A percentile compares a stretch with the other conserved stretches of the same genome.
phyloP scores from a whole-genome alignment of 2,888 invertebrate genomes.

The Ferrisia virgata region DNA sequence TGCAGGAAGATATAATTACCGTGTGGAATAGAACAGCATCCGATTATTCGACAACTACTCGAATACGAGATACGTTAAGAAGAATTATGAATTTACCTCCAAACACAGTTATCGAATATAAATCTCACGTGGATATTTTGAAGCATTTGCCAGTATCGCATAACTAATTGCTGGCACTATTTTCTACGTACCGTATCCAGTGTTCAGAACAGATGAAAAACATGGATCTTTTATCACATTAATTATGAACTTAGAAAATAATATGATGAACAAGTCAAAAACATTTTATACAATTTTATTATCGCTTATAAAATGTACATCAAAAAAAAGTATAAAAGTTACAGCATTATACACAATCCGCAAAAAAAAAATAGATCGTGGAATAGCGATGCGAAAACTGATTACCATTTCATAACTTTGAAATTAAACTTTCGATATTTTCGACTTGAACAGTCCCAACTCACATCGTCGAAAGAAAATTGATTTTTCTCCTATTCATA shows the following conservation, averaged over 20 bases:
- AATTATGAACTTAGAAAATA: not conserved
- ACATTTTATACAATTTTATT: not conserved
- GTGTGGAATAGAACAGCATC: slow-evolving; percentile 96
- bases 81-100: slow-evolving; percentile 92
- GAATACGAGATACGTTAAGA: slow-evolving; percentile 91
- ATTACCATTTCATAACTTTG: not conserved
- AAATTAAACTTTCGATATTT: not conserved
- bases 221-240: not conserved
- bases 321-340: not conserved
- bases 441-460: not conserved
- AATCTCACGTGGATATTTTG: slow-evolving; percentile 57
- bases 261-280: not conserved
- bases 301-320: not conserved
- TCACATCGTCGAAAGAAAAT: not conserved
- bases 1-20: slow-evolving; percentile 89
- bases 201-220: not conserved
- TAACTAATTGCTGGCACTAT: not conserved
- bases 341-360: not conserved
- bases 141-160: slow-evolving; percentile 42
- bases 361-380: not conserved
- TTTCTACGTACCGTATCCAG: not conserved
- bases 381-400: not conserved
- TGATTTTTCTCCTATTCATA: not conserved
- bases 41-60: slow-evolving; percentile 80
- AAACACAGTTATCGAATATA: slow-evolving; percentile 92